These are phyloP conservation scores for Tinamus guttatus DNA, from an alignment of 2,113 vertebrate genomes.

Conservation along the genomic window DNA sequence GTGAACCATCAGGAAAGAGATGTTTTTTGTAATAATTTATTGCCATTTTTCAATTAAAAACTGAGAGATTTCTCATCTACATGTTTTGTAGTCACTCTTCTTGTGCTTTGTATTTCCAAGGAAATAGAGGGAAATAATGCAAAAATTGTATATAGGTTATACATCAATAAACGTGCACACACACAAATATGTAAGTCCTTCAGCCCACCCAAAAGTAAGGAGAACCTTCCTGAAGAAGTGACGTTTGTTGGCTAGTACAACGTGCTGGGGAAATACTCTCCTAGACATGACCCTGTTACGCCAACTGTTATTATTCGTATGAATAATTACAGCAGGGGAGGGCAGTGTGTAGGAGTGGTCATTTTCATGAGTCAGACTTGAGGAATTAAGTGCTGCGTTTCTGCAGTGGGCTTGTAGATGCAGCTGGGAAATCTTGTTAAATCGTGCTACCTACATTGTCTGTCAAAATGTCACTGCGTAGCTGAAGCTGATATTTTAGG, in stretches of 20 bases:
- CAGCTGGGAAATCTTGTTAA: not conserved
- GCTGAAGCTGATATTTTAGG: not conserved
- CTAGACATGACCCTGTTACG: not conserved
- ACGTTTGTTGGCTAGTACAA: not conserved
- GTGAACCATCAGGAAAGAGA: not conserved
- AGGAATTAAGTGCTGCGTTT: not conserved
- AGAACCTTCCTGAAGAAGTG: not conserved
- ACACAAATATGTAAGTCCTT: not conserved
- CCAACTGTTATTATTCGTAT: not conserved
- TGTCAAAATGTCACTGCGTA: not conserved
- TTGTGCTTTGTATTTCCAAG: not conserved
- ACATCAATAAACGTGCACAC: not conserved
- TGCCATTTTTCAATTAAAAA: not conserved
- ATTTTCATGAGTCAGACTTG: not conserved
- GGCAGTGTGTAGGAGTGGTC: not conserved
- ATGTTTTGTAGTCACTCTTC: not conserved
- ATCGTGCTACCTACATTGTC: fast-evolving
- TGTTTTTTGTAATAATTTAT: not conserved
- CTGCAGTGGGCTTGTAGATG: not conserved
- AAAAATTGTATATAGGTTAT: not conserved
- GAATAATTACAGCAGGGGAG: not conserved
- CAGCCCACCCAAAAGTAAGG: not conserved
- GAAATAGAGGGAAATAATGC: not conserved
- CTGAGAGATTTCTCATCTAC: not conserved
- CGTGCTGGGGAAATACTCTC: not conserved